A percentile compares a stretch with the other conserved stretches of the same genome.
phyloP scores from a whole-genome alignment of 2,797 vertebrate species.

The Luscinia megarhynchos region DNA sequence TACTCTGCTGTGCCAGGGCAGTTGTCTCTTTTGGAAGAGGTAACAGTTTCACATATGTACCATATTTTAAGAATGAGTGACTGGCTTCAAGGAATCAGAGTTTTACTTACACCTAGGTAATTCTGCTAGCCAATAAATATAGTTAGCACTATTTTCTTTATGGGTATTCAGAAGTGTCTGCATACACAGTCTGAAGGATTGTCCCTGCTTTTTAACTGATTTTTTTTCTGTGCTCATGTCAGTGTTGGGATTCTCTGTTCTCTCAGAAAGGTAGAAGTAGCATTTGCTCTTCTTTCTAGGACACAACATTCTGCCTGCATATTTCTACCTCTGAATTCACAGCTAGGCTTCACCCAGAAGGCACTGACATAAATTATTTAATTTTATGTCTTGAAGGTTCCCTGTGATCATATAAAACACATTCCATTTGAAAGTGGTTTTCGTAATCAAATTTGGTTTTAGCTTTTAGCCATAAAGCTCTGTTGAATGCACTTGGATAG shows the following conservation, averaged over 20 bases:
- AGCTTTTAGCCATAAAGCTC: not conserved
- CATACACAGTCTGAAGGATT: not conserved
- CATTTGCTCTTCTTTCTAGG: constrained; percentile 6
- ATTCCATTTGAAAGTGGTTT: not conserved
- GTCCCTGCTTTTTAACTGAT: not conserved
- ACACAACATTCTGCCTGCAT: not conserved
- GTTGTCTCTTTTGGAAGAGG: constrained; percentile 44
- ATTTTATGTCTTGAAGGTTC: not conserved
- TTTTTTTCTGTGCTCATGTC: not conserved
- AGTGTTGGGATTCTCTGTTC: not conserved
- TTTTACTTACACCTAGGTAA: constrained; percentile 26
- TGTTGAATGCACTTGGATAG: not conserved
- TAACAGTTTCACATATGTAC: constrained; percentile 61
- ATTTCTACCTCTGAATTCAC: not conserved
- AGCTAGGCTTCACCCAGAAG: not conserved
- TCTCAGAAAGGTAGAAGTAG: not conserved
- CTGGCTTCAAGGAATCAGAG: constrained; percentile 14
- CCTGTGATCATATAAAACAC: not conserved
- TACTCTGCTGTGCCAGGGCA: constrained; percentile 12
- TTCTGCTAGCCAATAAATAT: not conserved
- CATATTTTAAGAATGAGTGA: constrained; percentile 59
- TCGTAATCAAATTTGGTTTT: not conserved
- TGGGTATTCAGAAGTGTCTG: not conserved
- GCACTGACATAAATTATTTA: not conserved
- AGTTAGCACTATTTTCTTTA: not conserved